Evolutionary conservation across 2,888 invertebrate species (phyloP), one percentile per base, ranked within the genome.

Genomic region (Troides oblongomaculatus): DNA sequence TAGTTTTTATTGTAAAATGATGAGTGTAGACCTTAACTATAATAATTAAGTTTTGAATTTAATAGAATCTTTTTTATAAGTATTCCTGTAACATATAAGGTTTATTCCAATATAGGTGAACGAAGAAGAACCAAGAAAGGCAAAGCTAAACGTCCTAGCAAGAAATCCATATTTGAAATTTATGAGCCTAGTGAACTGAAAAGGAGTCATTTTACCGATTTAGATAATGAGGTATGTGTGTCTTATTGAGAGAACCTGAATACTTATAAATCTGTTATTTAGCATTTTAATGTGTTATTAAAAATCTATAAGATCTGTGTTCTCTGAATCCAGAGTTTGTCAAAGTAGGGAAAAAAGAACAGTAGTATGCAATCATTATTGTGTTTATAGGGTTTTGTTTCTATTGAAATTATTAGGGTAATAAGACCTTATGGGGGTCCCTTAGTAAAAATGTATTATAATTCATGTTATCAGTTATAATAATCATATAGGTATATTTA

Each of bases 121-220:
- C 90, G 94, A 62, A 92, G 94, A 63, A 94, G 95, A 78, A 95
- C 95, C 6, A 97, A 97, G 85, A 97, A 97, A 79, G 93, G 95
- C 10, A 93, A 95, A 64, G 93, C 96, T 62, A 97, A 96, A 84
- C 95, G 96, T 76, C 94, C 96, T 4, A 95, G 96, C 57, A 96
- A 95, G 79, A 97, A 97, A 84, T 97, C 97, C 0, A 97, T 97
- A 74, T 97, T 97, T 82, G 97, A 99, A 88, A 96, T 99, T 72
- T 99, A 98, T 83, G 99, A 99, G 86, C 99, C 99, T 0, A 97
- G 97, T 79, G 99, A 99, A 87, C 93, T 99, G 78, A 99, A 99
- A 87, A 94, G 98, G 64, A 98, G 98, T 56, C 99, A 98, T 83
- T 97, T 99, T 82, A 99, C 99, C 0, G 98, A 99, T 84, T 92